These are phyloP conservation scores for Odocoileus virginianus DNA, from an alignment of 2,113 vertebrate genomes.

Conservation along the genomic window DNA sequence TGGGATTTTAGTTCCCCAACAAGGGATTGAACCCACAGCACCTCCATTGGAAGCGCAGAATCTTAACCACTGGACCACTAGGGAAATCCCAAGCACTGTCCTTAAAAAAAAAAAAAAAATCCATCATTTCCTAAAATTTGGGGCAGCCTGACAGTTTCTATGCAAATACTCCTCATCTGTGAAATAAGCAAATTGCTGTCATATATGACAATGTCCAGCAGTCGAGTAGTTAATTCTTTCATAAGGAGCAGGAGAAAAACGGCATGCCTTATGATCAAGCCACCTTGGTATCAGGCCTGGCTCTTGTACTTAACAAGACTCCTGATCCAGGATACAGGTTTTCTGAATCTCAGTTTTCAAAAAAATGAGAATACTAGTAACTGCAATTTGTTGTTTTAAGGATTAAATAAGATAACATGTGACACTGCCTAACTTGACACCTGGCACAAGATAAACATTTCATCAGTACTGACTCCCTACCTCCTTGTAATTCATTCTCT, in stretches of 20 bases:
- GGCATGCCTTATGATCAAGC: neutral
- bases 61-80: neutral
- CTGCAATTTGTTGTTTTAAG: constrained; percentile 2
- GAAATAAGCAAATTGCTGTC: neutral
- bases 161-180: neutral
- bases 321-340: neutral
- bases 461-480: neutral
- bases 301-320: neutral
- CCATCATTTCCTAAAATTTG: neutral
- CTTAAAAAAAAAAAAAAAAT: neutral
- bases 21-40: neutral
- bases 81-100: neutral
- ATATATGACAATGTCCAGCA: neutral
- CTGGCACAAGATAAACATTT: neutral
- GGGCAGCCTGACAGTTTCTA: neutral
- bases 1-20: neutral
- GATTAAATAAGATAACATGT: neutral
- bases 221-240: neutral
- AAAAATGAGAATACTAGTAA: neutral
- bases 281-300: neutral
- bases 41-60: neutral
- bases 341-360: neutral
- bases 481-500: neutral
- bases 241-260: neutral
- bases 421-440: neutral